phyloP scores from a whole-genome alignment of 2,113 vertebrate species.

The Tympanuchus pallidicinctus region DNA sequence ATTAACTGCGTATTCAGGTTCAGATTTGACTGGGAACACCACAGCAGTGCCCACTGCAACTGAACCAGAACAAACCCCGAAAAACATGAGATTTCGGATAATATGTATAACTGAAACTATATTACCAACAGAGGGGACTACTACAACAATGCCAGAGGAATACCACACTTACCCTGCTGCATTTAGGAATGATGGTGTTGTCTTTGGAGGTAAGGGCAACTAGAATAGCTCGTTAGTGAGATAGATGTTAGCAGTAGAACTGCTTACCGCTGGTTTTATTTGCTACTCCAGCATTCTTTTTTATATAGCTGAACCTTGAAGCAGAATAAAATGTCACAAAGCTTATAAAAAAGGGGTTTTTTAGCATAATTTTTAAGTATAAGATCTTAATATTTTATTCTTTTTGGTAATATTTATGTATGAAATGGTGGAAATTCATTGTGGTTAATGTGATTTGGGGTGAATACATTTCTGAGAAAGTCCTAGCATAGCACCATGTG shows the following conservation, averaged over 20 bases:
- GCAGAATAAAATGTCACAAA: not conserved
- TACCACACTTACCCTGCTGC: not conserved
- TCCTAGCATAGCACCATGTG: not conserved
- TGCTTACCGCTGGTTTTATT: not conserved
- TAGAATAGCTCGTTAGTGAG: not conserved
- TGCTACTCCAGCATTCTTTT: not conserved
- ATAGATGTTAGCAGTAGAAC: not conserved
- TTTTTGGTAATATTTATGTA: not conserved
- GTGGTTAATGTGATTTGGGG: not conserved
- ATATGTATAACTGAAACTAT: constrained; percentile 72
- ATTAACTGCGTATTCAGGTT: not conserved
- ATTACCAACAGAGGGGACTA: constrained; percentile 33
- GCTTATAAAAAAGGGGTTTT: not conserved
- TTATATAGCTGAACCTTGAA: not conserved
- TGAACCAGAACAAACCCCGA: not conserved
- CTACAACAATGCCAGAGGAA: not conserved
- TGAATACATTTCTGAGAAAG: not conserved
- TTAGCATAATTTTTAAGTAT: not conserved
- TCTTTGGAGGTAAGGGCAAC: constrained; percentile 80
- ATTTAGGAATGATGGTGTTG: constrained; percentile 62
- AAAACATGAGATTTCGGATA: not conserved
- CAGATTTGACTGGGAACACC: not conserved
- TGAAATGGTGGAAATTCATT: not conserved
- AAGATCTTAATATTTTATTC: not conserved
- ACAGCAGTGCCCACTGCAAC: not conserved